These are phyloP conservation scores for Therioaphis trifolii DNA, from an alignment of 2,888 invertebrate species.

Conservation along the genomic window DNA sequence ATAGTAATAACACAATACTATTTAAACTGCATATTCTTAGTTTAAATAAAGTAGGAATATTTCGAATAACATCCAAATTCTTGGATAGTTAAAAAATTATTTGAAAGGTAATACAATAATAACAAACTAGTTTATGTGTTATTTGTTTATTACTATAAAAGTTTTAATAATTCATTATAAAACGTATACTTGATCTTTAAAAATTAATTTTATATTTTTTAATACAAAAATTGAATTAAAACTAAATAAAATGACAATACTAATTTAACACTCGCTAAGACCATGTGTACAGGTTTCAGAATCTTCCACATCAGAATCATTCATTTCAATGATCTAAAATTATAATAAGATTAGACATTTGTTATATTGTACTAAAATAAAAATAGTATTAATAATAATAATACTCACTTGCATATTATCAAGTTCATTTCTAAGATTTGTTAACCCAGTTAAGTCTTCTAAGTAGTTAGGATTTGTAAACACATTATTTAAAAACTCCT, in stretches of 20 bases:
- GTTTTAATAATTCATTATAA: too few relatives aligned
- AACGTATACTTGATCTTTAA: too few relatives aligned
- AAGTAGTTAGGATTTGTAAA: conserved; percentile 84
- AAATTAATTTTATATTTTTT: not conserved
- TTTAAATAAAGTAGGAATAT: too few relatives aligned
- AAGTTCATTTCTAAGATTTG: conserved; percentile 74
- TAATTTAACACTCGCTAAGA: not conserved
- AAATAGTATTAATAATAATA: too few relatives aligned
- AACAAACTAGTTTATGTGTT: too few relatives aligned
- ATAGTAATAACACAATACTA: too few relatives aligned
- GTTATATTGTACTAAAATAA: not conserved
- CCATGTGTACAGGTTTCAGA: conserved; percentile 21
- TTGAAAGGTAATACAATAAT: too few relatives aligned
- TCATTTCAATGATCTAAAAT: conserved; percentile 61
- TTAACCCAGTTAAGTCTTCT: conserved; percentile 87
- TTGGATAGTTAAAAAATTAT: too few relatives aligned
- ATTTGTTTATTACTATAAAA: too few relatives aligned
- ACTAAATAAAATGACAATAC: not conserved
- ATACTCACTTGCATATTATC: conserved; percentile 73
- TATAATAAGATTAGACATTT: conserved; percentile 8
- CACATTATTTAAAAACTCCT: conserved; percentile 81
- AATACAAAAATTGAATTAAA: not conserved
- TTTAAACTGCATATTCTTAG: too few relatives aligned
- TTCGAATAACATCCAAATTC: too few relatives aligned
- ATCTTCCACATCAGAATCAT: conserved; percentile 58